Conservation (phyloP, 2,113 vertebrate species). For the Microtus oregoni region DNA sequence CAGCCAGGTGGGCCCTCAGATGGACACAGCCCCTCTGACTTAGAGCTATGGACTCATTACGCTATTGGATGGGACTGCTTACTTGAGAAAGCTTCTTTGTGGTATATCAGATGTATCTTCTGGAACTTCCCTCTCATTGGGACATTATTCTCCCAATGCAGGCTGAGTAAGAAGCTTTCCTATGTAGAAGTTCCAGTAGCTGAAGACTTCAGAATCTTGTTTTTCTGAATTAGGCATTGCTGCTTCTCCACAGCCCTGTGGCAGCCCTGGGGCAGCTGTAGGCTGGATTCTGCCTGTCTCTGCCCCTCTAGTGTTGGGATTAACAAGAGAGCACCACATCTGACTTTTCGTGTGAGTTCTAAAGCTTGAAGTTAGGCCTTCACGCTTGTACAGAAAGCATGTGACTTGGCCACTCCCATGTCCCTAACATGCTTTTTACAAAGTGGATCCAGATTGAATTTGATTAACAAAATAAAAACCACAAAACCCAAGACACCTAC, state of each 20-base stretch:
- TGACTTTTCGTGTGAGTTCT: background rate
- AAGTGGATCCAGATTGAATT: background rate
- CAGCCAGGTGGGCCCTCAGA: background rate
- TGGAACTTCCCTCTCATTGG: background rate
- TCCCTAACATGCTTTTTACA: background rate
- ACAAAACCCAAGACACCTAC: background rate
- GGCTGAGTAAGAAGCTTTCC: background rate
- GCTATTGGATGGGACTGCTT: fast-evolving
- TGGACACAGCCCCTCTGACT: fast-evolving
- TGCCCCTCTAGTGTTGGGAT: too few species aligned
- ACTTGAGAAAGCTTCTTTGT: background rate
- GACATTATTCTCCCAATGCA: background rate
- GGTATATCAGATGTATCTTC: background rate
- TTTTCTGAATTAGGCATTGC: background rate
- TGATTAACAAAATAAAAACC: background rate
- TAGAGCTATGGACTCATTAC: background rate
- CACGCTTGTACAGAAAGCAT: background rate
- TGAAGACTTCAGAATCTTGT: background rate
- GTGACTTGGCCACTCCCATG: background rate
- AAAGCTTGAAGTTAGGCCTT: background rate
- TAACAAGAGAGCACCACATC: too few species aligned
- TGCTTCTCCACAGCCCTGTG: background rate
- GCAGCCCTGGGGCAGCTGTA: too few species aligned
- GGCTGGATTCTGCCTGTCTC: background rate
- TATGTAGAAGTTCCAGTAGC: background rate